Evolutionary conservation across 2,113 vertebrate genomes (phyloP), one percentile per base, ranked within the genome.

Genomic region (Antechinus flavipes): DNA sequence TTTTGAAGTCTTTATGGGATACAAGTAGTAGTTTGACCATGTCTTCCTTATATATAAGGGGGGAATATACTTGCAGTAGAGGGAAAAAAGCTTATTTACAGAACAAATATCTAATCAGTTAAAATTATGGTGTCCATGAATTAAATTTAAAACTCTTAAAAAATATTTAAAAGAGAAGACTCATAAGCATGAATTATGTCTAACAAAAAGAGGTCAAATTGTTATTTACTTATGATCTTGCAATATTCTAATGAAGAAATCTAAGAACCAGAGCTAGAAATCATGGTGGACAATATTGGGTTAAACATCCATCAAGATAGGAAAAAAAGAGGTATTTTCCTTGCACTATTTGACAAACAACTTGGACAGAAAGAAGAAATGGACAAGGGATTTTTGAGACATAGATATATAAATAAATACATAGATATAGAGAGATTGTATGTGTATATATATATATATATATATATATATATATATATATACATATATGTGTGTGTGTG

Each of bases 11-110:
- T 5, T 76, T 42, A 76, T 1, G 16, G 0, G 35, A 16, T 0
- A 42, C 1, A 19, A 4, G 1, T 76, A 14, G 14, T n/a, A 76
- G 35, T 76, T 76, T 76, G 35, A 76, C 19, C 35, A 1, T 76
- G 35, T 35, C 5, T n/a, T 0, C 16, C 3, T 16, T n/a, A n/a
- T n/a, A n/a, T n/a, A 6, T 6, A 3, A 16, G 14, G 1, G 35
- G 16, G 7, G 7, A 47, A 61, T 14, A 30, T 19, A 5, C 14
- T 35, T 68, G 30, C 12, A 68, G 61, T 30, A 68, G 30, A 35
- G 35, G 19, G n/a, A n/a, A 42, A n/a, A 76, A 22, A n/a, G 35
- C n/a, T 14, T 42, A 2, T n/a, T 76, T 19, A 2, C n/a, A n/a
- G 3, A n/a, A 5, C 4, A 42, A 76, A 76, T 76, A 76, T n/a